These are phyloP conservation scores for Pygocentrus nattereri DNA, from an alignment of 2,797 vertebrate species.

Conservation along the genomic window DNA sequence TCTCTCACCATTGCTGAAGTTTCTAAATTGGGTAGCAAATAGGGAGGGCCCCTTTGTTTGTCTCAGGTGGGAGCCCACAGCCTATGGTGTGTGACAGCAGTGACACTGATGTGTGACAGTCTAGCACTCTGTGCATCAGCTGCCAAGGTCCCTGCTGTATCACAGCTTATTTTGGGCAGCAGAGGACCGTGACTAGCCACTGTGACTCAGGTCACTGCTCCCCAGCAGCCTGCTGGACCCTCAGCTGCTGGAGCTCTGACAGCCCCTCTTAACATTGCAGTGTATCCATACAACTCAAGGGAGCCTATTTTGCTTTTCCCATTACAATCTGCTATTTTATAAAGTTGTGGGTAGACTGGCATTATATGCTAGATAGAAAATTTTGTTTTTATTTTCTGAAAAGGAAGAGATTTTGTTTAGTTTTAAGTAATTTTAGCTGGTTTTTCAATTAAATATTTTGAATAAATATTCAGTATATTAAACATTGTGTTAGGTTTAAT, in stretches of 20 bases:
- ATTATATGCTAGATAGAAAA: no score
- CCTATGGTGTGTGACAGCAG: not conserved
- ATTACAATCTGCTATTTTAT: no score
- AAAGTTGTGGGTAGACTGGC: no score
- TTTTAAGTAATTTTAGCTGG: no score
- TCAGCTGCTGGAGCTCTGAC: not conserved
- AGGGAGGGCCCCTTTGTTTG: constrained; percentile 1
- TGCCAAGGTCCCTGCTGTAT: constrained; percentile 12
- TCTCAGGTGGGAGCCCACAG: constrained; percentile 9
- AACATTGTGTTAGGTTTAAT: no score
- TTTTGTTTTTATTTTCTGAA: no score
- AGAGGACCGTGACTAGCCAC: constrained; percentile 11
- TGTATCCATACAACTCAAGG: not conserved
- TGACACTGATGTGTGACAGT: constrained; percentile 38
- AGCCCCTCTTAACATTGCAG: not conserved
- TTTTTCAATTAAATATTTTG: no score
- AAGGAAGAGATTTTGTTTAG: no score
- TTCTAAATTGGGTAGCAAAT: constrained; percentile 21
- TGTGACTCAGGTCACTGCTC: constrained; percentile 15
- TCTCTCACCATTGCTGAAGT: not conserved
- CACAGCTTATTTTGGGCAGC: constrained; percentile 16
- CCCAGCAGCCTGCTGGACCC: not conserved
- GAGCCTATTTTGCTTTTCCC: not conserved
- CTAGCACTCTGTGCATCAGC: constrained; percentile 14
- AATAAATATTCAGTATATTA: no score